Evolutionary conservation across 2,888 invertebrate species (phyloP).

Genomic region (Mesorhabditis spiculigera): DNA sequence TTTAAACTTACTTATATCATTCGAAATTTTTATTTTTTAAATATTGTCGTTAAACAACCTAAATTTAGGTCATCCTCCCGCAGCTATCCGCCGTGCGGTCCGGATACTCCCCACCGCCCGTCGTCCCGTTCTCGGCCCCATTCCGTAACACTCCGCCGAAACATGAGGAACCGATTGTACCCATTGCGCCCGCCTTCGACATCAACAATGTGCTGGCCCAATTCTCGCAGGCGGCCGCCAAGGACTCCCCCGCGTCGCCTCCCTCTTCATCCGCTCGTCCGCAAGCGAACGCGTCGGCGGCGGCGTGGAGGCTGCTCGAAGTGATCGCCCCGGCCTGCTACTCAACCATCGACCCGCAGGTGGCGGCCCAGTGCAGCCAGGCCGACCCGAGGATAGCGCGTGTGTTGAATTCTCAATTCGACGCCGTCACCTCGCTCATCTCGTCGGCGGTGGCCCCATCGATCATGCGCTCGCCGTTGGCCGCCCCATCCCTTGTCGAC

Average conservation of each 20-base stretch:
- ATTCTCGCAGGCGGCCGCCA: constrained; percentile 26
- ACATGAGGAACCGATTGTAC: not conserved
- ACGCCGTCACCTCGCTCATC: constrained; percentile 23
- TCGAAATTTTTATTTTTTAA: not conserved
- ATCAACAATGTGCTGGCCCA: constrained; percentile 42
- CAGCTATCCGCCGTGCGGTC: not conserved
- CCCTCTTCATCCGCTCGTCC: constrained; percentile 4
- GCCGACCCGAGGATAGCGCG: constrained; percentile 30
- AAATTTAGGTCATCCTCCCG: constrained; percentile 4
- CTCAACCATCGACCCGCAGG: constrained; percentile 18
- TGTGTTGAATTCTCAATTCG: constrained; percentile 26
- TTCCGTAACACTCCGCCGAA: not conserved
- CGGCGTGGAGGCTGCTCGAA: constrained; percentile 20
- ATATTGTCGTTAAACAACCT: not conserved
- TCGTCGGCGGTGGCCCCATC: constrained; percentile 7
- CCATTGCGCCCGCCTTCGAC: constrained; percentile 22
- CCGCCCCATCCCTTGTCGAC: constrained; percentile 10
- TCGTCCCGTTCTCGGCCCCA: not conserved
- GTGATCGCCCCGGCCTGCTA: constrained; percentile 18
- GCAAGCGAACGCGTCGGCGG: constrained; percentile 6
- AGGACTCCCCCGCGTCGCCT: constrained; percentile 35
- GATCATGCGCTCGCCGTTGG: not conserved
- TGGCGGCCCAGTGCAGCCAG: constrained; percentile 16
- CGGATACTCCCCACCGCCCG: not conserved
- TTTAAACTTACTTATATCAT: not conserved